Evolutionary conservation across 2,888 invertebrate species (phyloP), one percentile per base, ranked within the genome.

Genomic region (Lasius platythorax): DNA sequence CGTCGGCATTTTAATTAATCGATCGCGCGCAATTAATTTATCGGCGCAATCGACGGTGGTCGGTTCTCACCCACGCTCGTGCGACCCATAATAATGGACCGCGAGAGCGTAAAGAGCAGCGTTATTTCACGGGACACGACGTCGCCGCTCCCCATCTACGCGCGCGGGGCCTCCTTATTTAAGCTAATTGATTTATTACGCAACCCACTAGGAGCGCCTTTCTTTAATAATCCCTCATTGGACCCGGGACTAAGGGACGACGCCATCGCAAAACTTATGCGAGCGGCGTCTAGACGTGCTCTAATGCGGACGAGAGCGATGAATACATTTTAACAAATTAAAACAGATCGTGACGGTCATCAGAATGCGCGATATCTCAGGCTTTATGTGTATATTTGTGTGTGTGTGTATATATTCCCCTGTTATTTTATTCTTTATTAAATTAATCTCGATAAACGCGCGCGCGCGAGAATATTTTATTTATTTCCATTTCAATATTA

Each of bases 1-100:
- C 58, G 75, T 75, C 61, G 75, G 89, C 74, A 73, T 87, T 89
- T 87, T 87, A 88, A 88, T 87, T 86, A 87, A 88, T 88, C 81
- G 87, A 78, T 70, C 74, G 68, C 84, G 84, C 84, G 82, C 76
- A 85, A 88, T 87, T 87, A 87, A 87, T 88, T 87, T 81, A 73
- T 87, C 58, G 74, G 66, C 74, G 64, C 70, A 84, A 87, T 86
- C 88, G 87, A 87, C 89, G 72, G 84, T 50, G 74, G 72, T 63
- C n/a, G 50, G 50, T 53, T 53, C 50, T 72, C 56, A 67, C 53
- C 56, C 74, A 37, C 18, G 50, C 0, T 6, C 40, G 64, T 61
- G 81, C 56, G 56, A 12, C 43, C 64, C 81, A 81, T 76, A 82
- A 82, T 76, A 79, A 82, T 66, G 37, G 30, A 37, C 33, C 40